Conservation (phyloP, 2,113 vertebrate species). For the Phyllostomus hastatus region DNA sequence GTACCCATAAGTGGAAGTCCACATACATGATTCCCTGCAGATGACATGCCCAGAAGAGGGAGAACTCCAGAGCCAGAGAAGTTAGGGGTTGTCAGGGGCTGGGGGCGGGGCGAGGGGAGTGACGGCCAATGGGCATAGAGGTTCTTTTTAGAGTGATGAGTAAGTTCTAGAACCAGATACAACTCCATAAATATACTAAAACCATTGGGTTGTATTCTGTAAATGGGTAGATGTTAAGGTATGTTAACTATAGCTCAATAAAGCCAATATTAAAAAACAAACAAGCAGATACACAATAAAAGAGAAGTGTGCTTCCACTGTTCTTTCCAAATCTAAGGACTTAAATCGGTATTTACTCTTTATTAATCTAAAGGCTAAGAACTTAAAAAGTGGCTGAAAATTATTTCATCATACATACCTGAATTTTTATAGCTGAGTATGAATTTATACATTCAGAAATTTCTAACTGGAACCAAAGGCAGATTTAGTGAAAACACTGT, state of each 20-base stretch:
- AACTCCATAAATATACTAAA: too few species aligned
- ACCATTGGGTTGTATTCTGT: too few species aligned
- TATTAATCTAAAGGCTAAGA: conserved; percentile 1
- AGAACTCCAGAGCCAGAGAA: too few species aligned
- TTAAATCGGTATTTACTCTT: neutral
- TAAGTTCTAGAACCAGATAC: too few species aligned
- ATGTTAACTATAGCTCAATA: neutral
- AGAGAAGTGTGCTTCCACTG: neutral
- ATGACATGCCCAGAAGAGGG: too few species aligned
- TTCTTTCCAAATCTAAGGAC: neutral
- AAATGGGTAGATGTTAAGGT: too few species aligned
- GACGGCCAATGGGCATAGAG: too few species aligned
- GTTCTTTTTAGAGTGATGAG: too few species aligned
- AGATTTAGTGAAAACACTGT: neutral
- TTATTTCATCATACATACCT: neutral
- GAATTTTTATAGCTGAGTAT: neutral
- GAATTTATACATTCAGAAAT: neutral
- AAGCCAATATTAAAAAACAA: neutral
- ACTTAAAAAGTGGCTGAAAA: neutral
- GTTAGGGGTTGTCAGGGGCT: too few species aligned
- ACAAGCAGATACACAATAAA: neutral
- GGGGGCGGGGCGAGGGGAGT: too few species aligned
- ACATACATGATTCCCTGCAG: neutral
- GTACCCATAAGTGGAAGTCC: neutral
- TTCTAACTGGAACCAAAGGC: neutral